Evolutionary conservation across 2,113 vertebrate genomes (phyloP), one percentile per base, ranked within the genome.

Genomic region (Eira barbara): DNA sequence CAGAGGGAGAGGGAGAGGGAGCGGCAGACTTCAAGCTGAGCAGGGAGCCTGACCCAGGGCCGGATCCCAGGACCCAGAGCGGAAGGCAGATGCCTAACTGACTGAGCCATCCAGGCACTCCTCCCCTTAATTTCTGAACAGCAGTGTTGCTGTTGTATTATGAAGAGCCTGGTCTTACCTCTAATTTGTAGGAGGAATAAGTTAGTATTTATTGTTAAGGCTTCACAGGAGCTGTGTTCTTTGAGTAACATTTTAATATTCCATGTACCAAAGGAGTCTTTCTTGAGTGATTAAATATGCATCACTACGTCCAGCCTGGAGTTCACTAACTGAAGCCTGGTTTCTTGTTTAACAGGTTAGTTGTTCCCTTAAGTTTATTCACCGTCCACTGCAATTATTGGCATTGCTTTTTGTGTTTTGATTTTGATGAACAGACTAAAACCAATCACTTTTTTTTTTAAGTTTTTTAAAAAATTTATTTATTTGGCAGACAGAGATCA

Each of bases 311-410:
- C 59, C n/a, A 89, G 57, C n/a, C 83, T 42, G 39, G 39, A 42
- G 94, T 89, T 96, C 57, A 92, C 61, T 52, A 14, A 78, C 45
- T 92, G 84, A 95, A 90, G 76, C 89, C 78, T 81, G 55, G 4
- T 71, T 94, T 45, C 89, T 83, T 87, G 85, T 94, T 94, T 76
- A 89, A 92, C 84, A 76, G 93, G 71, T 91, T 67, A 59, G 69
- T 94, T 96, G 55, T 94, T 94, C 69, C 84, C 36, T 76, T 31
- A 93, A 80, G 63, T 93, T 91, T 6, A 23, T 45, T 96, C 39
- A 29, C 45, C 7, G 1, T 17, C 11, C 36, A n/a, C 39, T 39
- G 39, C 29, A 39, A 29, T 76, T 49, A 36, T 25, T 91, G n/a
- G 55, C 82, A 63, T 92, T 73, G n/a, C 36, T 80, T 95, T 89